Evolutionary conservation across 1,140 invertebrate genomes (phyloP), one percentile per base, ranked within the genome.

Genomic region (Drosophila sechellia): DNA sequence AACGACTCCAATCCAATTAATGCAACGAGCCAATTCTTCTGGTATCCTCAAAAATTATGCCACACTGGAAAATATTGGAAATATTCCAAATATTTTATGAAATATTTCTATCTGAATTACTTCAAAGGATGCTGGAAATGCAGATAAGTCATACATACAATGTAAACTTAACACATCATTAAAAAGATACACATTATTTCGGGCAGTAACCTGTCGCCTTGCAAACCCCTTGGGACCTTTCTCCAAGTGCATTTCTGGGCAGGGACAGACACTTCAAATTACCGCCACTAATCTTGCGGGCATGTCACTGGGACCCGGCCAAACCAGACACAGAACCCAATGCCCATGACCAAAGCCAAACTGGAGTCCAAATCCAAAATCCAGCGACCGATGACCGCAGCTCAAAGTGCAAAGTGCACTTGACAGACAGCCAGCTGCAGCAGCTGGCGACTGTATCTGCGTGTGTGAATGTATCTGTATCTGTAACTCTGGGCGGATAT

Each of bases 351-450:
- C 46, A 40, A 52, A 31, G 4, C 13, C 45, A 17, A 63, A 50
- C 59, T 17, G 22, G 31, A 52, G 31, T 10, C 13, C 34, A 17
- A 50, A 50, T 27, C 20, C 1, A 49, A 35, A 35, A 42, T n/a
- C 12, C 64, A 35, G 11, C 27, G 37, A 50, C 43, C 42, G 4
- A 22, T 43, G 48, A 70, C 65, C 65, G 43, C 68, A 71, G 68
- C 68, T 57, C 68, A 71, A 71, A 71, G 65, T 42, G 55, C 61
- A 77, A 68, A 77, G 72, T 77, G 74, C 74, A 77, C 74, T 77
- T 77, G 72, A 77, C 72, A 68, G 73, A 66, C 73, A 69, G 50
- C 39, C 61, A 59, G 72, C 73, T 68, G 73, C 72, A 54, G 72
- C 71, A 76, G 72, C 60, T 76, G 71, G 52, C 27, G 74, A 65